These are phyloP conservation scores for Patiria pectinifera DNA, from an alignment of 53 echinoderm and acorn worm species.

Conservation along the genomic window DNA sequence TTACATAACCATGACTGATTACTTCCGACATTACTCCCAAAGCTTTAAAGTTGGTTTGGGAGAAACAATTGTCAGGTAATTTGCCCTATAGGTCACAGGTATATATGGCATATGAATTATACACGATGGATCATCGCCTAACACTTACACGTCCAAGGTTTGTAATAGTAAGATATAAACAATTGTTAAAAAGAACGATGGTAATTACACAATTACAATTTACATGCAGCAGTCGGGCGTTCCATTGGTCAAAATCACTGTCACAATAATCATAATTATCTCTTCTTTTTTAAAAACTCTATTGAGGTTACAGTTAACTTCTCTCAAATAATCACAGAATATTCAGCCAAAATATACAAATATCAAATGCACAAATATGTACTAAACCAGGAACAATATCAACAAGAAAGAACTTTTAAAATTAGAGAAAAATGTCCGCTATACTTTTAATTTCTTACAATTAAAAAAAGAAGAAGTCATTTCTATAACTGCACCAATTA, in stretches of 20 bases:
- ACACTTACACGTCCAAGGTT: background rate
- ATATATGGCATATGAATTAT: too few relatives aligned
- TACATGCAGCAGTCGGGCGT: constrained; percentile 41
- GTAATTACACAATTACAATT: constrained; percentile 15
- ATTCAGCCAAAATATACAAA: constrained; percentile 66
- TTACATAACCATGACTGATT: background rate
- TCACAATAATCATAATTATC: background rate
- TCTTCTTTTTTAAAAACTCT: background rate
- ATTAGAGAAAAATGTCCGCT: background rate
- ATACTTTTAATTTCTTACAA: background rate
- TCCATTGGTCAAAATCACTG: constrained; percentile 13
- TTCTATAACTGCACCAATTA: background rate
- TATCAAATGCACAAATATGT: constrained; percentile 38
- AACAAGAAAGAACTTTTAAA: constrained; percentile 12
- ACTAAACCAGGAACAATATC: constrained; percentile 45
- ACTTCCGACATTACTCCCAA: background rate
- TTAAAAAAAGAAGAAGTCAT: background rate
- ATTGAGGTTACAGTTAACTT: background rate
- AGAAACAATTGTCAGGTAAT: too few relatives aligned
- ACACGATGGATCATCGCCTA: background rate
- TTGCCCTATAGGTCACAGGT: too few relatives aligned
- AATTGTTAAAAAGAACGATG: background rate
- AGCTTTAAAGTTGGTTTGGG: too few relatives aligned
- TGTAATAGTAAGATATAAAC: background rate
- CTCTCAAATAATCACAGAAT: constrained; percentile 42